Percentiles rank a stretch among this genome's conserved stretches.
Conservation (phyloP, 2,888 invertebrate genomes). For the Lasius fuliginosus region DNA sequence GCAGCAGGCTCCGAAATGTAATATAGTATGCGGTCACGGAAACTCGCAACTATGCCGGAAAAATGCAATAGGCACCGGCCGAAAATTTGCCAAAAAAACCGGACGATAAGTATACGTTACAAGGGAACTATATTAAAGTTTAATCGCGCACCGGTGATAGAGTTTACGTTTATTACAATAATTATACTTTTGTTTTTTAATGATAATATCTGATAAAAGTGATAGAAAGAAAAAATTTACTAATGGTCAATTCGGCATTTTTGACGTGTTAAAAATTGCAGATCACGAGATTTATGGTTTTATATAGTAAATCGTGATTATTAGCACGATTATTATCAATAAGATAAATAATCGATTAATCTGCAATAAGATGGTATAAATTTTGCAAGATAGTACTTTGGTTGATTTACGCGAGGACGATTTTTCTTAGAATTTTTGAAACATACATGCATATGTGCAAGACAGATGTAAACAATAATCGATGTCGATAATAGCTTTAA, state of each 20-base stretch:
- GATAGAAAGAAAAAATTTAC: slow-evolving; percentile 32
- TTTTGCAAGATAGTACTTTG: slow-evolving; percentile 10
- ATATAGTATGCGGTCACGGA: slow-evolving; percentile 39
- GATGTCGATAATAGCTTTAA: neutral
- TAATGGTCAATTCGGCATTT: slow-evolving; percentile 4
- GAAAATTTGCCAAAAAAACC: slow-evolving; percentile 18
- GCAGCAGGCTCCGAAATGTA: slow-evolving; percentile 71
- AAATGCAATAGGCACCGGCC: slow-evolving; percentile 22
- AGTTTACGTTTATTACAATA: slow-evolving; percentile 28
- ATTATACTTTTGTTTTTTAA: slow-evolving; percentile 26
- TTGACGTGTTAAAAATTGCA: slow-evolving; percentile 11
- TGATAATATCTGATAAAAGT: slow-evolving; percentile 40
- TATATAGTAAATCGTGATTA: slow-evolving; percentile 7
- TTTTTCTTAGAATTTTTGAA: slow-evolving; percentile 62
- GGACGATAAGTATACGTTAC: neutral
- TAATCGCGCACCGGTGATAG: neutral
- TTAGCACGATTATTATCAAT: slow-evolving; percentile 6
- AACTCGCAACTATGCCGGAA: slow-evolving; percentile 12
- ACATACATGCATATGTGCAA: neutral
- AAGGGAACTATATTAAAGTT: neutral
- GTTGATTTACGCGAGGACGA: slow-evolving; percentile 9
- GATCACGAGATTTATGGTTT: slow-evolving; percentile 1
- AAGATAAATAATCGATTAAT: slow-evolving; percentile 29
- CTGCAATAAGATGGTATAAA: neutral
- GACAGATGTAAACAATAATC: neutral